These are phyloP conservation scores for Grus americana DNA, from an alignment of 2,113 vertebrate species.

Conservation along the genomic window DNA sequence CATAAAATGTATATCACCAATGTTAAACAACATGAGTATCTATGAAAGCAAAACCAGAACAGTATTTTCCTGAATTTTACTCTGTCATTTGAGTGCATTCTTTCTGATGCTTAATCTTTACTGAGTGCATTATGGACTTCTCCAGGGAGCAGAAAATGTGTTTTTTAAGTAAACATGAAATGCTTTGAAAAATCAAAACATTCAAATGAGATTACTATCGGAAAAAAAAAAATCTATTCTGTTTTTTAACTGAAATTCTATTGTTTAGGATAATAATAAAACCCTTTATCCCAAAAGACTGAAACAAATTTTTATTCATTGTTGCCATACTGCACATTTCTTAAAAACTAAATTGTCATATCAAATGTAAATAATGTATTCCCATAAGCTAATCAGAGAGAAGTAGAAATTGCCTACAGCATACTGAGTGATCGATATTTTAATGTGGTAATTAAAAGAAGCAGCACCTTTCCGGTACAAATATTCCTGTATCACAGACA, in stretches of 20 bases:
- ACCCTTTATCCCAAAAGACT: constrained; percentile 38
- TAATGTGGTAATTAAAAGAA: neutral
- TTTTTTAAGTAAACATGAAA: constrained; percentile 72
- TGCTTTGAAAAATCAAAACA: constrained; percentile 75
- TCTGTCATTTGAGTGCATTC: constrained; percentile 57
- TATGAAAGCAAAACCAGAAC: constrained; percentile 46
- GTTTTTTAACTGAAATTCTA: constrained; percentile 43
- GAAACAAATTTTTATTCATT: constrained; percentile 41
- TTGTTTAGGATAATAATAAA: constrained; percentile 63
- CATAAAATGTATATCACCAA: neutral
- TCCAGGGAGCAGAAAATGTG: constrained; percentile 66
- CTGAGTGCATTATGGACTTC: constrained; percentile 67
- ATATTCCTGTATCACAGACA: neutral
- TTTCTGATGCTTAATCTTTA: constrained; percentile 65
- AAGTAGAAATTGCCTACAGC: constrained; percentile 21
- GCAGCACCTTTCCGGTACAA: neutral
- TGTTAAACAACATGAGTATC: constrained; percentile 11
- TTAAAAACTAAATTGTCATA: constrained; percentile 41
- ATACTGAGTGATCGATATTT: neutral
- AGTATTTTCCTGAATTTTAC: constrained; percentile 60
- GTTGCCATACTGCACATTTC: neutral
- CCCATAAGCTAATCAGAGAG: constrained; percentile 37
- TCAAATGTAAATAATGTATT: constrained; percentile 17
- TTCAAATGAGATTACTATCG: constrained; percentile 63
- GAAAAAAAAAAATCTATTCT: constrained; percentile 14